Percentiles rank a stretch among this genome's conserved stretches.
Conservation (phyloP, 2,888 invertebrate genomes). For the Cephus nigrinus region DNA sequence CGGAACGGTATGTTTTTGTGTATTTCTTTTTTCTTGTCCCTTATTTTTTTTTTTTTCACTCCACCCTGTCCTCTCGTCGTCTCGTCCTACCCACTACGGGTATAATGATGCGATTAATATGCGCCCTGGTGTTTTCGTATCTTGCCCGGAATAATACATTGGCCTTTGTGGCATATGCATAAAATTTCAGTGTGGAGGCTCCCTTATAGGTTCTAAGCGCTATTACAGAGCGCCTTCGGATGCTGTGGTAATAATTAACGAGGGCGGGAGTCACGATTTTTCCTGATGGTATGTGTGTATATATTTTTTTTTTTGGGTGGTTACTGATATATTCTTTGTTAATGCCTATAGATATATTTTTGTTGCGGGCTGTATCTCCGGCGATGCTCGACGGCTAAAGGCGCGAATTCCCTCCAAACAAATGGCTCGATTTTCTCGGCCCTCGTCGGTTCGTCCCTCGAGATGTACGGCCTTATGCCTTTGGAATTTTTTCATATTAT, state of each 20-base stretch:
- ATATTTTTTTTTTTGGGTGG: not conserved
- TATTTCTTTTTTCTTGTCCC: not conserved
- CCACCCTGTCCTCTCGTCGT: not conserved
- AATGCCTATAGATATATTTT: not conserved
- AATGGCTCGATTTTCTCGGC: slow-evolving; percentile 1
- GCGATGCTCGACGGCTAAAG: not conserved
- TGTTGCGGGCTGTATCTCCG: not conserved
- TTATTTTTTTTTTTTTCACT: not conserved
- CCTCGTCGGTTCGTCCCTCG: slow-evolving; percentile 15
- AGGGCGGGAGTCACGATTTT: not conserved
- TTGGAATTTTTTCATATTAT: slow-evolving; percentile 51
- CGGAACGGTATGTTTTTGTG: not conserved
- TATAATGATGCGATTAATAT: slow-evolving; percentile 10
- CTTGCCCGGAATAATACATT: not conserved
- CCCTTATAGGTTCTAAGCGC: not conserved
- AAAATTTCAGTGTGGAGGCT: not conserved
- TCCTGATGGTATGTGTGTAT: not conserved
- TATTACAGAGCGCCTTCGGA: not conserved
- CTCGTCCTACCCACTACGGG: not conserved
- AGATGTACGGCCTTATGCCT: slow-evolving; percentile 33
- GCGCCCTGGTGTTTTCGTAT: slow-evolving; percentile 5
- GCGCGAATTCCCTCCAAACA: not conserved
- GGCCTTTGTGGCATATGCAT: not conserved
- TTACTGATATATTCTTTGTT: not conserved
- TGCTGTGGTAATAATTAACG: not conserved